Conservation (phyloP, 2,888 invertebrate genomes). For the Pediacus dermestoides region DNA sequence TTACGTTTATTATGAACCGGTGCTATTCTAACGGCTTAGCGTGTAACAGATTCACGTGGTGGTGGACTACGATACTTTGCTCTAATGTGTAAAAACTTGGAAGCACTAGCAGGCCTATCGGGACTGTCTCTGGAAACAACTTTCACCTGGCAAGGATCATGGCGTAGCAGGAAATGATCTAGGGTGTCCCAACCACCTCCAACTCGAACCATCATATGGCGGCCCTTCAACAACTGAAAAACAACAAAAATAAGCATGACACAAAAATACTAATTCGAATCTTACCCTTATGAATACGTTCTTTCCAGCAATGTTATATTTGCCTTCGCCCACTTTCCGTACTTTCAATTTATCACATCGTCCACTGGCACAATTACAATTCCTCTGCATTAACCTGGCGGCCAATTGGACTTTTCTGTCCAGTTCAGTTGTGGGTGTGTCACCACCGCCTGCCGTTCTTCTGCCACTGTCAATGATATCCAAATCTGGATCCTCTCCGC, state of each 20-base stretch:
- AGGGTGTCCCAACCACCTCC: slow-evolving; percentile 89
- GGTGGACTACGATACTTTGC: slow-evolving; percentile 71
- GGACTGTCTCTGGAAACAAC: slow-evolving; percentile 43
- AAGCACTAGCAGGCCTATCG: slow-evolving; percentile 40
- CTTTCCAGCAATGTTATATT: slow-evolving; percentile 81
- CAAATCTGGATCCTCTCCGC: slow-evolving; percentile 64
- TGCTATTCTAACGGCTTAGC: too few species aligned
- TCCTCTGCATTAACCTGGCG: slow-evolving; percentile 68
- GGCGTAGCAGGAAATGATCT: slow-evolving; percentile 85
- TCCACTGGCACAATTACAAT: slow-evolving; percentile 68
- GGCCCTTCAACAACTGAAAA: slow-evolving; percentile 76
- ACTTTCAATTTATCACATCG: slow-evolving; percentile 72
- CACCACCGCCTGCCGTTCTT: slow-evolving; percentile 25
- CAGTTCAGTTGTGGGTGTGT: slow-evolving; percentile 56
- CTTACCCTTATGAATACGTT: slow-evolving; percentile 84
- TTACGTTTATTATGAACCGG: too few species aligned
- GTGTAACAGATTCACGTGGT: slow-evolving; percentile 57
- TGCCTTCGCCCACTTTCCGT: slow-evolving; percentile 80
- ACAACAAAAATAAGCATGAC: slow-evolving; percentile 18
- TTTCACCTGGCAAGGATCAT: slow-evolving; percentile 79
- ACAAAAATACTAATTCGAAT: not conserved
- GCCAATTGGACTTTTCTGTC: slow-evolving; percentile 70
- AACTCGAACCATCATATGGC: slow-evolving; percentile 94
- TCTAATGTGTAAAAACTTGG: slow-evolving; percentile 64
- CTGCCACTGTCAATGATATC: slow-evolving; percentile 53